Conservation (phyloP, 1,140 invertebrate species). For the Eufriesea mexicana region DNA sequence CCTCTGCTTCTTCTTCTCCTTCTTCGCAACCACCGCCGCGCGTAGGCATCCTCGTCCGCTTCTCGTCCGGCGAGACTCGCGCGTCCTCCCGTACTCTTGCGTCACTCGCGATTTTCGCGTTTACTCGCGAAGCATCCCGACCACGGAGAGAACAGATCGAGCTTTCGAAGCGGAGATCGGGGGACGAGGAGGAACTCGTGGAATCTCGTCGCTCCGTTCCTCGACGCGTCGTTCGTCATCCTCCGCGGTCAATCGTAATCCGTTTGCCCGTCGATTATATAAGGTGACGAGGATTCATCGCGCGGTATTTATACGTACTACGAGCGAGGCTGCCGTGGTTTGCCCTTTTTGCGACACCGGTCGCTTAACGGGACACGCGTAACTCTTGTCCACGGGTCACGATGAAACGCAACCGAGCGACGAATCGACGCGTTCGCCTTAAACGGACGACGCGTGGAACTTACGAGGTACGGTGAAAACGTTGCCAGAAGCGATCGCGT, state of each 20-base stretch:
- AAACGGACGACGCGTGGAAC: constrained; percentile 29
- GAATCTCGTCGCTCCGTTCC: background rate
- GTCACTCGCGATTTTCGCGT: constrained; percentile 50
- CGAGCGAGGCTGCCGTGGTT: background rate
- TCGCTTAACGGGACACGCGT: constrained; percentile 41
- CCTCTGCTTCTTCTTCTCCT: constrained; percentile 39
- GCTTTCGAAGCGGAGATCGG: background rate
- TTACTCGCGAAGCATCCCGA: constrained; percentile 32
- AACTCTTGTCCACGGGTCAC: constrained; percentile 21
- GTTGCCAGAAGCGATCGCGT: background rate
- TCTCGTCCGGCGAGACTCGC: background rate
- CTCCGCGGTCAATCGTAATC: constrained; percentile 27
- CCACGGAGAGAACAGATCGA: background rate
- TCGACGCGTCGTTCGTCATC: background rate
- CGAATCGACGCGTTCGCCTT: constrained; percentile 11
- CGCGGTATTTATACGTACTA: constrained; percentile 15
- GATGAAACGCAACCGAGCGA: background rate
- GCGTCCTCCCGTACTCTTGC: background rate
- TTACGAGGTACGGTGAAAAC: background rate
- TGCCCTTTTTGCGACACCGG: constrained; percentile 18
- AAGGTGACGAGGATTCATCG: constrained; percentile 35
- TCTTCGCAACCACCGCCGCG: background rate
- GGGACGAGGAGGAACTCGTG: background rate
- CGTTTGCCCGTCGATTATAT: constrained; percentile 43
- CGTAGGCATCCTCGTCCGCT: too few relatives aligned